These are phyloP conservation scores for Chrysodeixis includens DNA, from an alignment of 2,888 invertebrate species.

Conservation along the genomic window DNA sequence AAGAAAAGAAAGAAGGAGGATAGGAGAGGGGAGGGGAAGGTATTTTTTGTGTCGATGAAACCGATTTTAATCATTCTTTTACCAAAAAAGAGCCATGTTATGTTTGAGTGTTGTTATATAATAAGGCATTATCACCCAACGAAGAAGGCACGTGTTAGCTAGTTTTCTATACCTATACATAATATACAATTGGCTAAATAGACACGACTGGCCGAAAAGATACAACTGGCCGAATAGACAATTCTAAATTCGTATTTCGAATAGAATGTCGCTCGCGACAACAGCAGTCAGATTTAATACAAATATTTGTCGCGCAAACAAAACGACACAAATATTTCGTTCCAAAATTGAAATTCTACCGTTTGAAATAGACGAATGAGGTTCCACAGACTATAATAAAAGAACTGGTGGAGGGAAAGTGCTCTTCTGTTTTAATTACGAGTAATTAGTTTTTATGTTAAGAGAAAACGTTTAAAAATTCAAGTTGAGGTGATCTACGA, in stretches of 20 bases:
- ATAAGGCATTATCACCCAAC: too few relatives aligned
- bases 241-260: slow-evolving; percentile 5
- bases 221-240: slow-evolving; percentile 3
- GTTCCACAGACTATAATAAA: background rate
- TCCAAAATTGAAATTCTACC: background rate
- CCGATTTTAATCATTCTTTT: too few relatives aligned
- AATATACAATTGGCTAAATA: too few relatives aligned
- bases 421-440: background rate
- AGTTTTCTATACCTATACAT: too few relatives aligned
- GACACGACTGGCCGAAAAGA: too few relatives aligned
- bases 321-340: slow-evolving; percentile 5
- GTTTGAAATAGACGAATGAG: background rate
- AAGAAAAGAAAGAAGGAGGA: too few relatives aligned
- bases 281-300: slow-evolving; percentile 5
- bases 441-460: background rate
- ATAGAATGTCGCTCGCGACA: background rate
- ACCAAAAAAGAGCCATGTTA: too few relatives aligned
- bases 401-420: background rate
- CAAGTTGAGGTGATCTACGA: too few relatives aligned
- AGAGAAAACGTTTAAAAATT: background rate
- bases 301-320: slow-evolving; percentile 1
- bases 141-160: too few relatives aligned
- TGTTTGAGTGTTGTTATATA: too few relatives aligned
- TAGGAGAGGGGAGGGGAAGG: too few relatives aligned
- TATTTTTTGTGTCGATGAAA: too few relatives aligned